Base-by-base conservation (phyloP, 2,113 vertebrate genomes). In the Nicator chloris region DNA sequence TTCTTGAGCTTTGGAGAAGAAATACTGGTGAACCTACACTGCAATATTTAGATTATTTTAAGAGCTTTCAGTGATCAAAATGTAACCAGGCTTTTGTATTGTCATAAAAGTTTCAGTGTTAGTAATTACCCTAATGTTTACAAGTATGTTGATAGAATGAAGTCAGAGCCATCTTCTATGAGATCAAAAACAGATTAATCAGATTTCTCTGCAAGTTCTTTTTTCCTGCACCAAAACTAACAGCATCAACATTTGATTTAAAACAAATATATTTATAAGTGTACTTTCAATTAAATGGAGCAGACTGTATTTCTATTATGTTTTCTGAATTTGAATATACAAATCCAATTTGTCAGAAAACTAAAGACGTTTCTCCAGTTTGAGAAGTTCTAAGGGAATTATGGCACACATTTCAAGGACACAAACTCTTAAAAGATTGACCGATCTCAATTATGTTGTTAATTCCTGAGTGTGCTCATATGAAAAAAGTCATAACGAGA, bases 391-490 rank as follows among this genome's bases (percentile, higher is more conserved):
- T 65, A 77, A 87, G 33, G 26, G 59, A 91, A 85, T 93, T 91
- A 77, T 54, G 59, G 37, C 18, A 66, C 28, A 39, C 24, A 56
- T 87, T 94, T 93, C 83, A 96, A 96, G 88, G 90, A 33, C 81
- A 87, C 53, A 93, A 87, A 40, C 40, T 51, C 93, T 73, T 61
- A 80, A 72, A 88, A 76, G 70, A 82, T 68, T 92, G 88, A 91
- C 93, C 78, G 19, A 9, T 87, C 63, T 88, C 88, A 95, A 89
- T 89, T 93, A 89, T 53, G 60, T 79, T 89, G 22, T 76, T 94
- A 97, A 93, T 94, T 95, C 54, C 59, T 90, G 53, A 93, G 49
- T 83, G 44, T 82, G 50, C 23, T 86, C 65, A 50, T 76, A 92
- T 63, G 42, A 95, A 93, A 92, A 93, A 89, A 86, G 39, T 82